phyloP scores from a whole-genome alignment of 2,888 invertebrate genomes.

The Luperina nickerlii region DNA sequence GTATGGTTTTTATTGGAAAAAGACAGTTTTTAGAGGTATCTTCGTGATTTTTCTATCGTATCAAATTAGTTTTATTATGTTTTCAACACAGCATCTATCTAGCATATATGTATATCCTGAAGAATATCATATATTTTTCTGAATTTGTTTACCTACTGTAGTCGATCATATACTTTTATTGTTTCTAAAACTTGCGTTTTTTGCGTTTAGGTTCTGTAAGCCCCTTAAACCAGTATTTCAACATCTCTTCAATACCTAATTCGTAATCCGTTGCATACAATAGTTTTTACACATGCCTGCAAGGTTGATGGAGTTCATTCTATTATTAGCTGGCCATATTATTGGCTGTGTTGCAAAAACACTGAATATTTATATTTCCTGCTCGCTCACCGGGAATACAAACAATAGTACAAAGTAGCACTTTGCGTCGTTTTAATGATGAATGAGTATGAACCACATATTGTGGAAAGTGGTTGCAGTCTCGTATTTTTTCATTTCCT shows the following conservation, averaged over 20 bases:
- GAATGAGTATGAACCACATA: slow-evolving; percentile 43
- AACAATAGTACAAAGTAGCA: slow-evolving; percentile 60
- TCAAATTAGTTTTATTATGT: too few relatives aligned
- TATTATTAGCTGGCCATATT: slow-evolving; percentile 58
- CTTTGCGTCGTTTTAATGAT: slow-evolving; percentile 47
- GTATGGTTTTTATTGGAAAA: too few relatives aligned
- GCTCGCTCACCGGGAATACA: slow-evolving; percentile 56
- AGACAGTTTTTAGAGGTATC: too few relatives aligned
- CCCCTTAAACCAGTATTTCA: neutral
- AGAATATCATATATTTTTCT: too few relatives aligned
- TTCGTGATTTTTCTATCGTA: too few relatives aligned
- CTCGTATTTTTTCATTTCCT: slow-evolving; percentile 30
- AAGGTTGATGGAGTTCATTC: slow-evolving; percentile 59
- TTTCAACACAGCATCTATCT: too few relatives aligned
- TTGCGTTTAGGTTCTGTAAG: too few relatives aligned
- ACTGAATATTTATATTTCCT: slow-evolving; percentile 68
- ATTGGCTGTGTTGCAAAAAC: slow-evolving; percentile 66
- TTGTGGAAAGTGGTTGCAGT: slow-evolving; percentile 41
- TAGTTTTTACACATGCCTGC: slow-evolving; percentile 49
- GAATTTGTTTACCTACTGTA: too few relatives aligned
- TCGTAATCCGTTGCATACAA: slow-evolving; percentile 24
- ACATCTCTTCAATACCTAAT: slow-evolving; percentile 15
- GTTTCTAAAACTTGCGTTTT: too few relatives aligned
- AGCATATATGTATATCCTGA: too few relatives aligned
- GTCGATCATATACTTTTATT: too few relatives aligned